These are phyloP conservation scores for Drosophila parvula DNA, from an alignment of 1,140 invertebrate genomes.

Conservation along the genomic window DNA sequence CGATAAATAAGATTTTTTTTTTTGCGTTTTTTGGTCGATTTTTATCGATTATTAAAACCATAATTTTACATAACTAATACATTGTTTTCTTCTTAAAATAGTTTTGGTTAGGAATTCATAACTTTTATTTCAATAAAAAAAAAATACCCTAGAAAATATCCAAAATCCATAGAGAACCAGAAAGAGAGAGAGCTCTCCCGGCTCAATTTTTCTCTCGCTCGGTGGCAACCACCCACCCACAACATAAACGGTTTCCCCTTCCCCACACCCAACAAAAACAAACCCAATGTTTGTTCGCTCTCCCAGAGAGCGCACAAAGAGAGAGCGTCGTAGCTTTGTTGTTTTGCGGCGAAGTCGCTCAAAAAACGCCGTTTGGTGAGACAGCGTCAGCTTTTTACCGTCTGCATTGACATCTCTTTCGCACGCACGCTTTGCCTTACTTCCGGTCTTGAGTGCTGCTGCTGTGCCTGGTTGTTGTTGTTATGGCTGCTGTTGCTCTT, in stretches of 20 bases:
- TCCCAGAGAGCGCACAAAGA: not conserved
- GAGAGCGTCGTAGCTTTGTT: slow-evolving; percentile 31
- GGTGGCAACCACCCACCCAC: slow-evolving; percentile 39
- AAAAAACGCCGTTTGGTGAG: slow-evolving; percentile 70
- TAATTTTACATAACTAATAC: not conserved
- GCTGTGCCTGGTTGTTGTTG: slow-evolving; percentile 12
- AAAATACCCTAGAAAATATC: slow-evolving; percentile 3
- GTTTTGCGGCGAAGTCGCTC: slow-evolving; percentile 75
- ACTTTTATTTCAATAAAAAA: too few relatives aligned
- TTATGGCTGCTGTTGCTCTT: slow-evolving; percentile 19
- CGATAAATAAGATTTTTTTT: too few relatives aligned
- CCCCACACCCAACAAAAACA: slow-evolving; percentile 45
- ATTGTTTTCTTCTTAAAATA: not conserved
- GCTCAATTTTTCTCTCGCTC: not conserved
- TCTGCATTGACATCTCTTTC: slow-evolving; percentile 41
- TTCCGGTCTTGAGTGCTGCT: slow-evolving; percentile 60
- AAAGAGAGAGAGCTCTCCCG: slow-evolving; percentile 11
- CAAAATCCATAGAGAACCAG: slow-evolving; percentile 12
- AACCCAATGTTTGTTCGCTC: slow-evolving; percentile 48
- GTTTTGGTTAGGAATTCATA: not conserved
- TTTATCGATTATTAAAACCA: not conserved
- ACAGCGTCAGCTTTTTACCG: slow-evolving; percentile 40
- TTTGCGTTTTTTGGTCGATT: too few relatives aligned
- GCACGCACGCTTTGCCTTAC: slow-evolving; percentile 41
- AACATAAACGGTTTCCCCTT: slow-evolving; percentile 30